Base-by-base conservation (phyloP, 1,140 invertebrate genomes). In the Callitettix versicolor region DNA sequence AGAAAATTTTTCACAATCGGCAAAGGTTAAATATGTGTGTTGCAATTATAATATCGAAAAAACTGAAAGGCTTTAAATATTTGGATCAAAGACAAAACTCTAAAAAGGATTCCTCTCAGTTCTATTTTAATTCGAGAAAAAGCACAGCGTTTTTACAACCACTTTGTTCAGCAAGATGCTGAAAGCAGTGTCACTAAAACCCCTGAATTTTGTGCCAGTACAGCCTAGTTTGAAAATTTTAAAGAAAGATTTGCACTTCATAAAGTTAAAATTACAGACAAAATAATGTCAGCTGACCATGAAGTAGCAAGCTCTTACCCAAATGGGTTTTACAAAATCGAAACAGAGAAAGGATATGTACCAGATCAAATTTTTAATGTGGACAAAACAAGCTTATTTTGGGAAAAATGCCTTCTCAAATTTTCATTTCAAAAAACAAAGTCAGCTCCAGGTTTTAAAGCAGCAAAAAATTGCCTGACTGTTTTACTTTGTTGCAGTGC, bases 401-500 rank as follows among this genome's bases (percentile, higher is more conserved):
- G 38, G 17, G 14, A 17, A 30, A 30, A 30, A 40, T n/a, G 38
- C 38, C 38, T 40, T 40, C 38, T 40, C 38, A 12, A 14, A 40
- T 12, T 12, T 40, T 40, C 17, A 40, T 17, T 40, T 40, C 12
- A 17, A 40, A 40, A 40, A 40, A 40, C 14, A 40, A 64, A 61
- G 22, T n/a, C 40, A 30, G 43, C 60, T 9, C 58, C 56, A 15
- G 65, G 60, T 7, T 57, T 56, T 54, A 65, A 65, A 53, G 38
- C 53, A 14, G 49, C 44, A 17, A 67, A 68, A 48, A 60, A 66
- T 49, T 24, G 60, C 9, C n/a, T 66, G 0, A 30, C 64, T 60
- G 4, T 68, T n/a, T 43, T 63, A 7, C 46, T 68, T n/a, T 58
- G 59, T 40, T 58, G 48, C 26, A 68, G 64, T 59, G 60, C 58